These are phyloP conservation scores for Podarcis raffonei DNA, from an alignment of 2,113 vertebrate genomes.

Conservation along the genomic window DNA sequence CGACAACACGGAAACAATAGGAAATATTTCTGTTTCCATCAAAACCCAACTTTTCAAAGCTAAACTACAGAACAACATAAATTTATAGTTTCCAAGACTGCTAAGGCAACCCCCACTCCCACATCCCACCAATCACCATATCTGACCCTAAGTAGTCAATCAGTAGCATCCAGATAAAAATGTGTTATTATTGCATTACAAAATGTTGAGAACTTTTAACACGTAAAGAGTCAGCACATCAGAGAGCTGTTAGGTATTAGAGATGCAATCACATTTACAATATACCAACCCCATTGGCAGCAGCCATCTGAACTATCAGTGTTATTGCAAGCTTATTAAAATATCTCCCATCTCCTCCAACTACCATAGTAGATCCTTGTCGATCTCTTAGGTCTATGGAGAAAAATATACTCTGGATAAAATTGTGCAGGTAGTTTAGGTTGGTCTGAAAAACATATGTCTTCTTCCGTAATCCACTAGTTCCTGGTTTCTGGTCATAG, in stretches of 20 bases:
- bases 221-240: conserved; percentile 25
- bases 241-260: conserved; percentile 45
- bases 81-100: not conserved
- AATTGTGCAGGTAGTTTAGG: conserved; percentile 93
- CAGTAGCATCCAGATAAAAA: conserved; percentile 6
- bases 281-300: conserved; percentile 97
- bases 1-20: not conserved
- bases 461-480: conserved; percentile 86
- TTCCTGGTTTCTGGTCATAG: conserved; percentile 88
- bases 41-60: not conserved
- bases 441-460: conserved; percentile 87
- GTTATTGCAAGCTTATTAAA: conserved; percentile 89
- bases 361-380: conserved; percentile 91
- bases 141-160: not conserved
- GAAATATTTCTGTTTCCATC: conserved; percentile 11
- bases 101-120: not conserved
- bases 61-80: not conserved
- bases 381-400: conserved; percentile 95
- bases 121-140: not conserved
- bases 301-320: conserved; percentile 95
- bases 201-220: not conserved
- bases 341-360: conserved; percentile 95
- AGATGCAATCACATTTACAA: conserved; percentile 39
- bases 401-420: conserved; percentile 93
- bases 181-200: conserved; percentile 7